Evolutionary conservation across 2,113 vertebrate species (phyloP), one percentile per base, ranked within the genome.

Genomic region (Callospermophilus lateralis): DNA sequence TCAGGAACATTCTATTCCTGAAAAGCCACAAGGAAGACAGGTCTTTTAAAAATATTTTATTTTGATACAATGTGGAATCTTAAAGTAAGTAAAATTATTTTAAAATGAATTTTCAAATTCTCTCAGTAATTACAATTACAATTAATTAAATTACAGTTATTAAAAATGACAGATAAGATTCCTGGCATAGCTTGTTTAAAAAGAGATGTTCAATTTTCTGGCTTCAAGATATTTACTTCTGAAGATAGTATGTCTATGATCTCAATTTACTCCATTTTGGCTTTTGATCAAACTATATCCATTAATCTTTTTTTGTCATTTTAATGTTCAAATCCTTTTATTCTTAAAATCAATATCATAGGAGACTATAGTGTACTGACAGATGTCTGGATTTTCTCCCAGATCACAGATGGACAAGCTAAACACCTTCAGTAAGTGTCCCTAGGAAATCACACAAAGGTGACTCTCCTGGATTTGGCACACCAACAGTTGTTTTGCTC

Each of bases 361-460:
- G 68, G 53, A 26, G 34, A 92, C 16, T 22, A 89, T 58, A 95
- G 4, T 95, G 90, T 95, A 96, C 74, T 89, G 83, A 97, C 15
- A 91, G 17, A 95, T 94, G 76, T 89, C 4, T 79, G 0, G 65
- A 6, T 86, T 67, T 92, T 90, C 70, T 87, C n/a, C 26, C 48
- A 26, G 53, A 51, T 97, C 97, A 87, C 83, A 96, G 76, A 97
- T 96, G 93, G 79, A 91, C 90, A 95, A 97, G n/a, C 72, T 90
- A 95, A 90, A 89, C 55, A 51, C 2, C 93, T 83, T 65, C 6
- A 5, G 0, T 74, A 91, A 96, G 55, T 89, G 15, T 96, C 93
- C 78, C 28, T 34, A 90, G 37, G 39, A 55, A 97, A 76, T 95
- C 76, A 87, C 65, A 94, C 3, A 92, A 90, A 96, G 67, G 73